A percentile compares a stretch with the other conserved stretches of the same genome.
phyloP scores from a whole-genome alignment of 2,888 invertebrate genomes.

The Tribolium freemani region DNA sequence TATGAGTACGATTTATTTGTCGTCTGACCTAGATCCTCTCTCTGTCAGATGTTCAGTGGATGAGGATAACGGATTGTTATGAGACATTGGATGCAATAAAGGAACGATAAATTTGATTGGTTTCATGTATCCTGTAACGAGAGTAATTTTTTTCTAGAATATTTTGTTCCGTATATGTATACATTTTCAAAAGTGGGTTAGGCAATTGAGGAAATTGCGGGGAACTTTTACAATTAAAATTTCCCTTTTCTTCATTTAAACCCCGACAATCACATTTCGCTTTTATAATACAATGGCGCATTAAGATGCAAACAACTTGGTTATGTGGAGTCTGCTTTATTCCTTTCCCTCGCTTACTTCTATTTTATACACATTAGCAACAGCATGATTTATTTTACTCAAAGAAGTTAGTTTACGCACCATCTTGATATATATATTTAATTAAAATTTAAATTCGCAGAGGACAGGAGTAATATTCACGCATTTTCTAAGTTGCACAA shows the following conservation, averaged over 20 bases:
- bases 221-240: slow-evolving; percentile 28
- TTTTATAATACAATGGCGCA: slow-evolving; percentile 18
- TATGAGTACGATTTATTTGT: slow-evolving; percentile 14
- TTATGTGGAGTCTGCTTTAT: slow-evolving; percentile 28
- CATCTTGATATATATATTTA: neutral
- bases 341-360: neutral
- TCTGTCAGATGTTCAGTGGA: slow-evolving; percentile 1
- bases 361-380: slow-evolving; percentile 21
- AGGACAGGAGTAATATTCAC: no score
- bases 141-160: neutral
- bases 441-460: slow-evolving; percentile 8
- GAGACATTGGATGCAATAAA: slow-evolving; percentile 12
- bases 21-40: slow-evolving; percentile 14
- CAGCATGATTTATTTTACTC: slow-evolving; percentile 19
- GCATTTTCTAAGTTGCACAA: no score
- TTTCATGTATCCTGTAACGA: slow-evolving; percentile 6
- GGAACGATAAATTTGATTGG: slow-evolving; percentile 1
- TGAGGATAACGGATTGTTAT: slow-evolving; percentile 5
- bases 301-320: slow-evolving; percentile 34
- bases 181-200: slow-evolving; percentile 13
- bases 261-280: slow-evolving; percentile 20
- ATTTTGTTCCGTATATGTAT: neutral
- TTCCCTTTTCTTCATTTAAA: slow-evolving; percentile 29
- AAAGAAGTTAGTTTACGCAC: slow-evolving; percentile 1
- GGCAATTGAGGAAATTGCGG: slow-evolving; percentile 4